These are phyloP conservation scores for Elmis aenea DNA, from an alignment of 2,888 invertebrate genomes.

Conservation along the genomic window DNA sequence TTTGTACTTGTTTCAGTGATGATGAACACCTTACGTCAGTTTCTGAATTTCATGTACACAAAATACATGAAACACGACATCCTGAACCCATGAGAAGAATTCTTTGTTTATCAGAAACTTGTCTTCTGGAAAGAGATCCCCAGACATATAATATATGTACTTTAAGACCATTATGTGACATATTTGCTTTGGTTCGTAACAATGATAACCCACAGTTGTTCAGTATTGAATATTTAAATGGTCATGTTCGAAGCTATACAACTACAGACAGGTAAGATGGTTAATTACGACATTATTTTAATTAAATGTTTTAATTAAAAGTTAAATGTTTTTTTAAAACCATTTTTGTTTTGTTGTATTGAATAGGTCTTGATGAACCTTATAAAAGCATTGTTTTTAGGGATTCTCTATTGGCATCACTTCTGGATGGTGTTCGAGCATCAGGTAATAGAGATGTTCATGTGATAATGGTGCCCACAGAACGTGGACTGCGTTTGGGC, in stretches of 20 bases:
- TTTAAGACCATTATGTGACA: slow-evolving; percentile 72
- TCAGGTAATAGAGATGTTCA: slow-evolving; percentile 96
- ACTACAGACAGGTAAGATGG: slow-evolving; percentile 77
- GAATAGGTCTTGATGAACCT: too few relatives aligned
- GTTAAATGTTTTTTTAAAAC: too few relatives aligned
- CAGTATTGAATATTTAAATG: slow-evolving; percentile 89
- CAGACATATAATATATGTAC: slow-evolving; percentile 94
- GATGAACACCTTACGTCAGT: slow-evolving; percentile 96
- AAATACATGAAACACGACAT: slow-evolving; percentile 75
- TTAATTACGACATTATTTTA: slow-evolving; percentile 6
- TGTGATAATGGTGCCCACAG: slow-evolving; percentile 79
- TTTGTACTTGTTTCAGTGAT: slow-evolving; percentile 56
- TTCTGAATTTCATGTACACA: slow-evolving; percentile 94
- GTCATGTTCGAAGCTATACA: slow-evolving; percentile 79
- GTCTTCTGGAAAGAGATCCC: slow-evolving; percentile 93
- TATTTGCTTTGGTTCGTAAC: slow-evolving; percentile 88
- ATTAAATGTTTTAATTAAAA: not conserved
- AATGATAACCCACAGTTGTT: slow-evolving; percentile 91
- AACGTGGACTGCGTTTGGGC: slow-evolving; percentile 81
- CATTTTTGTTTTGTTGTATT: too few relatives aligned
- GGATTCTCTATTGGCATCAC: slow-evolving; percentile 89
- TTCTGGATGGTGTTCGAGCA: slow-evolving; percentile 93
- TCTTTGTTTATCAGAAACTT: slow-evolving; percentile 91
- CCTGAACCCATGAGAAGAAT: slow-evolving; percentile 82
- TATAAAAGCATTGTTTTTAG: slow-evolving; percentile 52